Evolutionary conservation across 2,888 invertebrate genomes (phyloP).

Genomic region (Apocheima hispidaria): DNA sequence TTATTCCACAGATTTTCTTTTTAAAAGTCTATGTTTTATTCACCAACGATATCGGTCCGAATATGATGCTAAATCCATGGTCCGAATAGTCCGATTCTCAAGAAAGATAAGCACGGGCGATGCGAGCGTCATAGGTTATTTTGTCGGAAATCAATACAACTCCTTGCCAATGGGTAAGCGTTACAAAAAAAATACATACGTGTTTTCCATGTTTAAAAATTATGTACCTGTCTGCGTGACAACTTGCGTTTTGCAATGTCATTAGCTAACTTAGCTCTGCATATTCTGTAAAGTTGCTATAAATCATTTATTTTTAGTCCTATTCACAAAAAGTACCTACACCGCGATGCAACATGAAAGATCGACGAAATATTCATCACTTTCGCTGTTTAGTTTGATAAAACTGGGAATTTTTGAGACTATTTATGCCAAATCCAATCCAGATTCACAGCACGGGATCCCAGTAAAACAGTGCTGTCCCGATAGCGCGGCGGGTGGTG

Average conservation of each 20-base stretch:
- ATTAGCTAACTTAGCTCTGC: conserved; percentile 2
- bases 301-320: too few relatives aligned
- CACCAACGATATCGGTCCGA: too few relatives aligned
- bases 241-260: neutral
- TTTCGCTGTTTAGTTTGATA: conserved; percentile 64
- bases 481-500: conserved; percentile 37
- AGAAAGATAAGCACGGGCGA: too few relatives aligned
- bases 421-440: conserved; percentile 64
- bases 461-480: conserved; percentile 31
- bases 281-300: conserved; percentile 18
- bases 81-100: too few relatives aligned
- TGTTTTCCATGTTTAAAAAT: conserved; percentile 24
- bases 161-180: neutral
- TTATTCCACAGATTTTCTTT: too few relatives aligned
- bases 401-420: conserved; percentile 66
- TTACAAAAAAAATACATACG: neutral
- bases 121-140: too few relatives aligned
- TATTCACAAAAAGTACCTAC: too few relatives aligned
- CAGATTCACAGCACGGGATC: conserved; percentile 45
- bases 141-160: neutral
- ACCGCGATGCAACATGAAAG: conserved; percentile 33
- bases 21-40: too few relatives aligned
- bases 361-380: conserved; percentile 48
- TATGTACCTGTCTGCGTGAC: neutral
- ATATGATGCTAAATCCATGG: too few relatives aligned